Percentiles rank a stretch among this genome's conserved stretches.
Conservation (phyloP, 2,113 vertebrate species). For the Rhombomys opimus region DNA sequence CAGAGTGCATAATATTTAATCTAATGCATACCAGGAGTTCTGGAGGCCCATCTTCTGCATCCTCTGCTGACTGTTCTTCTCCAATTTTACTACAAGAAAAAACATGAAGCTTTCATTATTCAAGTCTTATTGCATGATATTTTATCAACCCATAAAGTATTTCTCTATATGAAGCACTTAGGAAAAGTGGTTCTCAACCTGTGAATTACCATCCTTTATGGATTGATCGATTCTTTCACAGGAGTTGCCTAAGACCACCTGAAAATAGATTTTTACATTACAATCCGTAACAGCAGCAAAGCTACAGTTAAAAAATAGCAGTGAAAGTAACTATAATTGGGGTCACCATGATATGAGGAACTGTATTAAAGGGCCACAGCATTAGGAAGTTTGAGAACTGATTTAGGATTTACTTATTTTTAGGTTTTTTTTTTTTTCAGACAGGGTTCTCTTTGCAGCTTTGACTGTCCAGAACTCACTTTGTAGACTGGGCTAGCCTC, state of each 20-base stretch:
- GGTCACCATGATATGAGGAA: not conserved
- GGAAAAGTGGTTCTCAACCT: not conserved
- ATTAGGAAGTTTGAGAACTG: not conserved
- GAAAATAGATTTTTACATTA: not conserved
- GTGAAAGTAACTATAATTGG: not conserved
- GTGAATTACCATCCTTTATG: not conserved
- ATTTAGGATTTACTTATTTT: not conserved
- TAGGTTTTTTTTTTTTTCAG: no score
- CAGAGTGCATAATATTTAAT: not conserved
- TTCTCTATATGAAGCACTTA: not conserved
- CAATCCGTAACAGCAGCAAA: not conserved
- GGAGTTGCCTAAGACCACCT: not conserved
- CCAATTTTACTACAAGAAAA: constrained; percentile 93
- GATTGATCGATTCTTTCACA: not conserved
- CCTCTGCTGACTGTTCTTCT: constrained; percentile 97
- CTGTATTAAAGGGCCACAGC: not conserved
- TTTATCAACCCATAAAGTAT: not conserved
- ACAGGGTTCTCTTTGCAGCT: no score
- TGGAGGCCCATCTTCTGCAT: constrained; percentile 95
- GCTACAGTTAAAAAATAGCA: not conserved
- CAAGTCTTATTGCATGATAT: not conserved
- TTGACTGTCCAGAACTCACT: no score
- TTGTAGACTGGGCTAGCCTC: no score
- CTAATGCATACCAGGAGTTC: constrained; percentile 92
- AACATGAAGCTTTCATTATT: constrained; percentile 26